phyloP scores from a whole-genome alignment of 2,888 invertebrate species.

The Drosophila maculinotata region DNA sequence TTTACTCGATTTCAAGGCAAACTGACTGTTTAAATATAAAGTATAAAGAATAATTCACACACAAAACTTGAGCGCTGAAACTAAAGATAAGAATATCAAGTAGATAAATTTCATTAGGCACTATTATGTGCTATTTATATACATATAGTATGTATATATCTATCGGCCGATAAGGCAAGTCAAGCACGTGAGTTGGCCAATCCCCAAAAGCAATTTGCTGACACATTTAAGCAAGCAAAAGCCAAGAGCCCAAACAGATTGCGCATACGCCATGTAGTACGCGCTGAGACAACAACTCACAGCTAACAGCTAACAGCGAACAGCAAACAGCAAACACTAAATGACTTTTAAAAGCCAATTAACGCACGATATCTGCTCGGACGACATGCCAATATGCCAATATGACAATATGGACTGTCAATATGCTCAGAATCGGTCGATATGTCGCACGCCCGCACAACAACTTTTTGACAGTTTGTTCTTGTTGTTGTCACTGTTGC shows the following conservation, averaged over 20 bases:
- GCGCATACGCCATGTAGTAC: slow-evolving; percentile 47
- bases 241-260: slow-evolving; percentile 46
- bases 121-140: slow-evolving; percentile 8
- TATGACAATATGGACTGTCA: slow-evolving; percentile 39
- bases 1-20: slow-evolving; percentile 23
- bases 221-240: slow-evolving; percentile 38
- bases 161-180: slow-evolving; percentile 32
- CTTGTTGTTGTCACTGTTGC: slow-evolving; percentile 6
- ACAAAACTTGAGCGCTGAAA: slow-evolving; percentile 1
- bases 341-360: slow-evolving; percentile 73
- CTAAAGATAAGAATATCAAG: slow-evolving; percentile 37
- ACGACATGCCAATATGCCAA: slow-evolving; percentile 45
- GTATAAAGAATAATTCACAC: background rate
- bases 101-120: slow-evolving; percentile 29
- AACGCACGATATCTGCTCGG: slow-evolving; percentile 52
- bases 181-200: slow-evolving; percentile 59
- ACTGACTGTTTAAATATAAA: slow-evolving; percentile 26
- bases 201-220: slow-evolving; percentile 44
- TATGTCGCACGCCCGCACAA: slow-evolving; percentile 45
- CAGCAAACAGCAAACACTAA: slow-evolving; percentile 50
- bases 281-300: slow-evolving; percentile 8
- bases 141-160: background rate
- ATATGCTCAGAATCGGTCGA: slow-evolving; percentile 46
- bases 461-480: slow-evolving; percentile 53
- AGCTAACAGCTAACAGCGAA: slow-evolving; percentile 7